phyloP scores from a whole-genome alignment of 2,113 vertebrate genomes.

The Labeo catla region DNA sequence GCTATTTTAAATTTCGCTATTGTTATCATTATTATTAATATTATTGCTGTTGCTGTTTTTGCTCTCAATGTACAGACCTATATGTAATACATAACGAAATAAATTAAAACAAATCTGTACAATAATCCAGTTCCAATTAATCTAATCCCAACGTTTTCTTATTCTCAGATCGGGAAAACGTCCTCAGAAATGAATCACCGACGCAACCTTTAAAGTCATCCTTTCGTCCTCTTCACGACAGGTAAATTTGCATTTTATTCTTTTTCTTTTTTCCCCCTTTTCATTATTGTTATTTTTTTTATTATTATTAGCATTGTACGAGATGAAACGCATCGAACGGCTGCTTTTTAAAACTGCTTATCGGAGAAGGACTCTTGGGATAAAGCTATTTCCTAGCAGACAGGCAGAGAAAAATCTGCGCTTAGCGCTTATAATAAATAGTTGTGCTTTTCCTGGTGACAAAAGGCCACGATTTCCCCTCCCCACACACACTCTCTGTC shows the following conservation, averaged over 20 bases:
- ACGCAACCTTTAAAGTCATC: conserved; percentile 89
- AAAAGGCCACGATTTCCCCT: conserved; percentile 70
- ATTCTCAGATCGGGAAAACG: conserved; percentile 86
- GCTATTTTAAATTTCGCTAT: not conserved
- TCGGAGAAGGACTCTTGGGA: conserved; percentile 24
- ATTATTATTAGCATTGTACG: not conserved
- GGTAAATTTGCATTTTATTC: conserved; percentile 75
- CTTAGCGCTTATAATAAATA: conserved; percentile 50
- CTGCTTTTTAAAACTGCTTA: conserved; percentile 7
- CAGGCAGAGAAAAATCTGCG: conserved; percentile 43
- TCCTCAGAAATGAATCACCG: conserved; percentile 86
- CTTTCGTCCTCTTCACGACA: conserved; percentile 93
- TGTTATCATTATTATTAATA: not conserved
- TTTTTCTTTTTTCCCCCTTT: not conserved
- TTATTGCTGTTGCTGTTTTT: not conserved
- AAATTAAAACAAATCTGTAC: not conserved
- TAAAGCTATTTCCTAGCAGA: conserved; percentile 33
- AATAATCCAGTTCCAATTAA: not conserved
- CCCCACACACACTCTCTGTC: conserved; percentile 72
- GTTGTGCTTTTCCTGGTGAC: conserved; percentile 73
- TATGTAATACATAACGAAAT: not conserved
- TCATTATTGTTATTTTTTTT: not conserved
- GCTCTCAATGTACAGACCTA: not conserved
- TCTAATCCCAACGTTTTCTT: conserved; percentile 8
- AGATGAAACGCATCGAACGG: not conserved